Evolutionary conservation across 2,797 vertebrate species (phyloP).

Genomic region (Hyperoplus immaculatus): DNA sequence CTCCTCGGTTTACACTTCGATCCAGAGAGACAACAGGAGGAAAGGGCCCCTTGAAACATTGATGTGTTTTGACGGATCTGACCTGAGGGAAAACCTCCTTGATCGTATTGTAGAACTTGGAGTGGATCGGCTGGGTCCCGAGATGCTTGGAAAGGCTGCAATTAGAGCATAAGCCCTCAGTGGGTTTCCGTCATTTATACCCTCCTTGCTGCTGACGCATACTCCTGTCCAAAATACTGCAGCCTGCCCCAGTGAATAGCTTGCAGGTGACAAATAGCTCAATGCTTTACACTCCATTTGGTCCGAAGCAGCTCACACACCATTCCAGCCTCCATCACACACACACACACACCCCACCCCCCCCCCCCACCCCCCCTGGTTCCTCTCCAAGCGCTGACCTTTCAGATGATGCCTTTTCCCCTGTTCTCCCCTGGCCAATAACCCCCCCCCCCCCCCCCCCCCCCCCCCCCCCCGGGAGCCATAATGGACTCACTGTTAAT

Average conservation of each 20-base stretch:
- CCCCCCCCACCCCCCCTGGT: constrained; percentile 73
- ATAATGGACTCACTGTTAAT: constrained; percentile 91
- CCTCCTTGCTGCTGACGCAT: constrained; percentile 74
- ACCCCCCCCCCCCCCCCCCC: background rate
- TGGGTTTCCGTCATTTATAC: constrained; percentile 75
- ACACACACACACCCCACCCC: too few species aligned
- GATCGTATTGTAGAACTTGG: constrained; percentile 69
- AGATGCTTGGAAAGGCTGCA: constrained; percentile 59
- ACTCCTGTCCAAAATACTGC: constrained; percentile 74
- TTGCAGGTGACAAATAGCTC: constrained; percentile 89
- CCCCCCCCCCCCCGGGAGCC: constrained; percentile 82
- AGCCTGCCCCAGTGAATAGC: constrained; percentile 80
- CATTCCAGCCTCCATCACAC: constrained; percentile 62
- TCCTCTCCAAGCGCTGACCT: constrained; percentile 89
- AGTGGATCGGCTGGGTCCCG: constrained; percentile 60
- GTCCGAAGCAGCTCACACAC: constrained; percentile 82
- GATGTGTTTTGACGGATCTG: constrained; percentile 80
- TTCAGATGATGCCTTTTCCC: constrained; percentile 86
- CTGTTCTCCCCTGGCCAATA: constrained; percentile 73
- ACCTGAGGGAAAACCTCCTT: constrained; percentile 75
- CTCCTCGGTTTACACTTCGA: constrained; percentile 67
- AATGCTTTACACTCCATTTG: constrained; percentile 91
- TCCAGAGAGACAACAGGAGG: constrained; percentile 75
- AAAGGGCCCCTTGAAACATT: constrained; percentile 78
- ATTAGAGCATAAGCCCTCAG: constrained; percentile 61